These are phyloP conservation scores for Peromyscus nudipes DNA, from an alignment of 2,797 vertebrate species.

Conservation along the genomic window DNA sequence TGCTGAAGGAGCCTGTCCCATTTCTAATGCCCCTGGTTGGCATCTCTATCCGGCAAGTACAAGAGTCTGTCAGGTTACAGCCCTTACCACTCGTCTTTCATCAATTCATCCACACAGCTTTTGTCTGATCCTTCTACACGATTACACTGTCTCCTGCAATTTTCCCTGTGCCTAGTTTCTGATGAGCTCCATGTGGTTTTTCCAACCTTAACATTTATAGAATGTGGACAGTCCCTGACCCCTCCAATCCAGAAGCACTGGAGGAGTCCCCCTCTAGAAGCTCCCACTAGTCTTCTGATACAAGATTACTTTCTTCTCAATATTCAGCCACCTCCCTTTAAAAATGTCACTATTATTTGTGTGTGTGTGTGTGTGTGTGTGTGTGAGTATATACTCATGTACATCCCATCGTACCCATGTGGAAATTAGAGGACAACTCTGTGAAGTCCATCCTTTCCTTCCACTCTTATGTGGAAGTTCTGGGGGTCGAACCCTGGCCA, in stretches of 20 bases:
- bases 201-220: not conserved
- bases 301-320: not conserved
- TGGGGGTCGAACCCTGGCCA: not conserved
- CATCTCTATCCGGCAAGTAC: not conserved
- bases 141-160: not conserved
- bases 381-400: not conserved
- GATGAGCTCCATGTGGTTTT: not conserved
- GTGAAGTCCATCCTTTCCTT: not conserved
- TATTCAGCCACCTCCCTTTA: not conserved
- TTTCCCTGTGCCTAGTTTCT: not conserved
- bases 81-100: not conserved
- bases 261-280: not conserved
- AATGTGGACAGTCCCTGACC: not conserved
- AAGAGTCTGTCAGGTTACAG: not conserved
- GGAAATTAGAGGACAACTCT: not conserved
- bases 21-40: not conserved
- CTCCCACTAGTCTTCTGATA: not conserved
- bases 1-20: not conserved
- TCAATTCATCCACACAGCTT: not conserved
- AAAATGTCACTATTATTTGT: not conserved
- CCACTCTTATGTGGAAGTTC: not conserved
- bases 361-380: not conserved
- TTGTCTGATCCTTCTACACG: not conserved
- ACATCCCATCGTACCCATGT: not conserved
- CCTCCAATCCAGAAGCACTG: not conserved